Conservation (phyloP, 1,140 invertebrate genomes). For the Zophobas morio region DNA sequence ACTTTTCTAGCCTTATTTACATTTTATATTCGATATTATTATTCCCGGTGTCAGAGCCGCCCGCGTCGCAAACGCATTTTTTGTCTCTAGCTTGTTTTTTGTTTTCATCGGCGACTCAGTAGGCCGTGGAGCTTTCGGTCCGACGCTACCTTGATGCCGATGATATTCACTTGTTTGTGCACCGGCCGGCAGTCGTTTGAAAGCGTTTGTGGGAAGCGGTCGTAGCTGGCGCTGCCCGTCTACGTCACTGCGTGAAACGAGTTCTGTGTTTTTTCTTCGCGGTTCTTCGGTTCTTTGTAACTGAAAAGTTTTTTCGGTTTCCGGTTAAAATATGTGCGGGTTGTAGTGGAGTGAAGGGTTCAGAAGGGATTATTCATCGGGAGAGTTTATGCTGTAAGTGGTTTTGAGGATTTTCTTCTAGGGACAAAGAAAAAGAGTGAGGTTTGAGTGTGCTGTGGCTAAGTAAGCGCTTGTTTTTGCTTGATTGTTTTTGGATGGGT, state of each 20-base stretch:
- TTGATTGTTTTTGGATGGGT: too few relatives aligned
- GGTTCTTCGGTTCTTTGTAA: not conserved
- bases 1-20: not conserved
- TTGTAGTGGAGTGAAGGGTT: too few relatives aligned
- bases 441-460: too few relatives aligned
- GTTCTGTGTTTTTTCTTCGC: conserved; percentile 2
- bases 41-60: conserved; percentile 2
- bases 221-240: not conserved
- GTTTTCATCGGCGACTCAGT: conserved; percentile 22
- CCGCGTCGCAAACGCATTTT: conserved; percentile 9
- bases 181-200: conserved; percentile 36
- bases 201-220: conserved; percentile 25
- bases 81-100: not conserved
- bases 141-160: conserved; percentile 32
- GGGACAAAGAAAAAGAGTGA: too few relatives aligned
- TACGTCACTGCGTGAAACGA: conserved; percentile 1
- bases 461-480: too few relatives aligned
- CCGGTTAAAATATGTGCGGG: not conserved
- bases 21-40: conserved; percentile 5
- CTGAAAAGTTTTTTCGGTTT: not conserved
- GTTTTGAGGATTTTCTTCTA: too few relatives aligned
- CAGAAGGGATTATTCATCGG: too few relatives aligned
- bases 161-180: conserved; percentile 37
- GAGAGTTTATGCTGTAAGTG: too few relatives aligned
- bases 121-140: conserved; percentile 31